Conservation (phyloP, 2,113 vertebrate genomes). For the Hassar affinis region DNA sequence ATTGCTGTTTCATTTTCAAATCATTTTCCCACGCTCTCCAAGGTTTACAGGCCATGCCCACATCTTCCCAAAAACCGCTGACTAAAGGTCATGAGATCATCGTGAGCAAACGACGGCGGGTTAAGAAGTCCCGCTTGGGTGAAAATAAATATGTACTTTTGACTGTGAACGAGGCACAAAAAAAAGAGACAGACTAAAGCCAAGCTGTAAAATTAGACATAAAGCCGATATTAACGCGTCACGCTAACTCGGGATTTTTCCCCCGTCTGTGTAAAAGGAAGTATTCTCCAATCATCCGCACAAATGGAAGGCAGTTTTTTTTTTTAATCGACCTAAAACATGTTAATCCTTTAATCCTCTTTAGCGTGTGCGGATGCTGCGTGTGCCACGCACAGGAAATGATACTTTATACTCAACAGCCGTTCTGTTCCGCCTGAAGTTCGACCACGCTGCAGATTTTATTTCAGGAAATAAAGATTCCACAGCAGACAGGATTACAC, state of each 20-base stretch:
- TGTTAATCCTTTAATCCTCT: constrained; percentile 19
- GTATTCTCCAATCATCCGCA: not conserved
- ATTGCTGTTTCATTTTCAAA: not conserved
- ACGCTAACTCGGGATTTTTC: not conserved
- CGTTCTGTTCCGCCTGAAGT: not conserved
- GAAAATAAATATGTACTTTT: not conserved
- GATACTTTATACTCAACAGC: not conserved
- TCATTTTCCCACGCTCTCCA: not conserved
- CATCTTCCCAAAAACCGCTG: no score
- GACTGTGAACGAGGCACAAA: not conserved
- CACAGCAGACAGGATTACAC: not conserved
- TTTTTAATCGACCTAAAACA: not conserved
- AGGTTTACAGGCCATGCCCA: no score
- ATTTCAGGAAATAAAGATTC: not conserved
- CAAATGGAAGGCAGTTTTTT: not conserved
- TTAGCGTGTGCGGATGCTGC: not conserved
- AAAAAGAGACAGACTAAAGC: not conserved
- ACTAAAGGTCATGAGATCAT: no score
- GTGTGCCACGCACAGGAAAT: not conserved
- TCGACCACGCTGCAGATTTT: not conserved
- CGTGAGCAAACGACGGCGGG: no score
- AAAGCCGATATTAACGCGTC: not conserved
- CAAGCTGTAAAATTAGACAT: no score
- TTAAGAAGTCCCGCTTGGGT: not conserved
- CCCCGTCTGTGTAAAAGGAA: not conserved